These are phyloP conservation scores for Anoura caudifer DNA, from an alignment of 2,113 vertebrate genomes.

Conservation along the genomic window DNA sequence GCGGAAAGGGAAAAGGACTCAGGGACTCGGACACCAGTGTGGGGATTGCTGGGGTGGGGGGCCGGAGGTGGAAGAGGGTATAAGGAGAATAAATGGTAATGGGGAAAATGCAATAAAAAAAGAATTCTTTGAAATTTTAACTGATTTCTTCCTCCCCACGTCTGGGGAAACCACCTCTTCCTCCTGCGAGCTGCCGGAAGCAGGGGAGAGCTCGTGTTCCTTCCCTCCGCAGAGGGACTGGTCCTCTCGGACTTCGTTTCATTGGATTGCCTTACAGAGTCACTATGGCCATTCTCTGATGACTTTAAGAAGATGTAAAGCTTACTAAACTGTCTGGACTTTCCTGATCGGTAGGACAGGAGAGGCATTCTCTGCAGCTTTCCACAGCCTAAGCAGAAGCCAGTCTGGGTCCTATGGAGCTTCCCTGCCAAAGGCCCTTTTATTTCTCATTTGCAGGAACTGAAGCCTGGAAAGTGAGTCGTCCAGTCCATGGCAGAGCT, in stretches of 20 bases:
- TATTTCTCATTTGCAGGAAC: not conserved
- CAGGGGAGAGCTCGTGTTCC: not conserved
- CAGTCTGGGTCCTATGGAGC: not conserved
- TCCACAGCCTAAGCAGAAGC: not conserved
- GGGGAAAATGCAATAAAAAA: not conserved
- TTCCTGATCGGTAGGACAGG: not conserved
- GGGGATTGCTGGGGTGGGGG: no score
- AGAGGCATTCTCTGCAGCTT: not conserved
- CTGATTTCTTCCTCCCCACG: not conserved
- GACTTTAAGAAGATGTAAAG: not conserved
- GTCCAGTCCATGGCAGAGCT: not conserved
- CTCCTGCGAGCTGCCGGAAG: not conserved
- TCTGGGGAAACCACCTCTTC: not conserved
- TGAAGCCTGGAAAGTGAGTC: not conserved
- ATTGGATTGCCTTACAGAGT: not conserved
- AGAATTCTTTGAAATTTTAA: not conserved
- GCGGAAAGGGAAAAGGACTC: no score
- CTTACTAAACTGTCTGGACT: not conserved
- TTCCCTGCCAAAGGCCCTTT: not conserved
- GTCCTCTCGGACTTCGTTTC: not conserved
- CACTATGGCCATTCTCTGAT: not conserved
- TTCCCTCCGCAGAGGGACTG: not conserved
- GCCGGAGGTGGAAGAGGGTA: no score
- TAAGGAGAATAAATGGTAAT: no score
- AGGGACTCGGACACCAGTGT: no score